Conservation (phyloP, 2,113 vertebrate genomes). For the Pycnonotus jocosus region DNA sequence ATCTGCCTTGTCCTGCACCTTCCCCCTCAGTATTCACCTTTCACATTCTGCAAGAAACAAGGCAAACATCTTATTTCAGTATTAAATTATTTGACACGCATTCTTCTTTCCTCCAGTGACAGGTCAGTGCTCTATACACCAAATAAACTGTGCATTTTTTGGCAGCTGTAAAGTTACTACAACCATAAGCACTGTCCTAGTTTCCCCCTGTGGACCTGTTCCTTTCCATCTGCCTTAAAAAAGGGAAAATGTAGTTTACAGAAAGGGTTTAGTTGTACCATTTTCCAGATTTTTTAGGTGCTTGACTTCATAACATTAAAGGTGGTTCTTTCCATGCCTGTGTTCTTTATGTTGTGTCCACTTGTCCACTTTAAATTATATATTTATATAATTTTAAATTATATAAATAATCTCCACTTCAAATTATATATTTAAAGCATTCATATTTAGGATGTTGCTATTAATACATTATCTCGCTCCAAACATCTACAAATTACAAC, state of each 20-base stretch:
- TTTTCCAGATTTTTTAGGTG: not conserved
- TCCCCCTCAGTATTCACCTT: not conserved
- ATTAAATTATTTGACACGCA: not conserved
- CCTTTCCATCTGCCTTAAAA: not conserved
- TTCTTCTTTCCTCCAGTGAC: not conserved
- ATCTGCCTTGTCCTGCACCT: not conserved
- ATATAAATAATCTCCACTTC: too few species aligned
- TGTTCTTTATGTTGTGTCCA: not conserved
- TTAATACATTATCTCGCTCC: not conserved
- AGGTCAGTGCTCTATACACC: not conserved
- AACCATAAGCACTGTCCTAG: not conserved
- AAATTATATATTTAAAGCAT: not conserved
- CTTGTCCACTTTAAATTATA: not conserved
- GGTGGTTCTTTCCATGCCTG: fast-evolving
- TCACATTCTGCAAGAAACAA: not conserved
- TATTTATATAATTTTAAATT: too few species aligned
- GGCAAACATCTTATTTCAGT: not conserved
- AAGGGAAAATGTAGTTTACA: not conserved
- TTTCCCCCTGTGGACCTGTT: not conserved
- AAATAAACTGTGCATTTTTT: not conserved
- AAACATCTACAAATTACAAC: not conserved
- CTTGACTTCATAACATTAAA: not conserved
- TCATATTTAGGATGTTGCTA: not conserved
- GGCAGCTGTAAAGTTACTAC: not conserved
- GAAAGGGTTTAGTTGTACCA: not conserved